Base-by-base conservation (phyloP, 2,888 invertebrate genomes). In the Timema podura region DNA sequence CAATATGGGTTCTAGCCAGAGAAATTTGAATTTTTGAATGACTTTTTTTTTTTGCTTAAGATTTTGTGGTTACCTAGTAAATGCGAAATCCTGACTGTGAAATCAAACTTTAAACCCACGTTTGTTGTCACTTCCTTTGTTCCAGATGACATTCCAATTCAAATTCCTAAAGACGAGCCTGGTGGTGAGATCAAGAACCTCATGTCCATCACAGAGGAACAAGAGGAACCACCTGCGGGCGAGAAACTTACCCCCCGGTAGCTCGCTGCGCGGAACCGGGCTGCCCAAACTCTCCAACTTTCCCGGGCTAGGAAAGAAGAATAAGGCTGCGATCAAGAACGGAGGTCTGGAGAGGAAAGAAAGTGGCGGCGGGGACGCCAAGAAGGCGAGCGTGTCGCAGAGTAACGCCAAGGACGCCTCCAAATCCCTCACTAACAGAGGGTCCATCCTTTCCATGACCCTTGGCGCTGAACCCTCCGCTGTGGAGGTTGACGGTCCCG, bases 71-170 rank as follows among this genome's bases (percentile, higher is more conserved):
- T 3, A 30, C 1, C 30, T 3, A 30, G 30, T 30, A 30, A 30
- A 30, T 30, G 30, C 30, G 3, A 30, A 30, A 30, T 30, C 30
- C 30, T 30, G 30, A 30, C 1, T 3, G 30, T 57, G 30, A 13
- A 57, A 13, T 57, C 6, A 15, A 57, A 8, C 30, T 6, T 13
- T 57, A 16, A 54, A 54, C 16, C 16, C 16, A 57, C 15, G 15
- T 57, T 15, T 5, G 30, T 57, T 57, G n/a, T 16, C 66, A 70
- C 54, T 68, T 65, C 73, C 76, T 76, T 68, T 78, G 76, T 78
- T 76, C 70, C 84, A 93, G 94, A 94, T 84, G 94, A 94, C 82
- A 94, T 94, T 83, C 94, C 93, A 65, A 94, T 94, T 77, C 93
- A 93, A 85, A 87, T 87, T 65, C 87, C 86, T 11, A 88, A 88